phyloP scores from a whole-genome alignment of 2,797 vertebrate species.

The Ispidina picta region DNA sequence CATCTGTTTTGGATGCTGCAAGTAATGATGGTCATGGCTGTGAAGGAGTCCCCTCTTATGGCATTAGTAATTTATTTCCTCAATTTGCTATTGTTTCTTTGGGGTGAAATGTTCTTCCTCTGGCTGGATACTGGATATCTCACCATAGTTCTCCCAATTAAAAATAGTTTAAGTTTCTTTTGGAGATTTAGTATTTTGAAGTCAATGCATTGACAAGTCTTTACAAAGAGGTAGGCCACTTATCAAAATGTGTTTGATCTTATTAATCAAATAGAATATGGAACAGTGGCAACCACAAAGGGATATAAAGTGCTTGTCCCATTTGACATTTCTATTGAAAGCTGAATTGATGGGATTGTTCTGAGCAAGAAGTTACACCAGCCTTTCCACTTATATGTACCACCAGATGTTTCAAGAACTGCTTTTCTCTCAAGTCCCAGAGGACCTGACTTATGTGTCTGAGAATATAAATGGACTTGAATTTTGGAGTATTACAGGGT shows the following conservation, averaged over 20 bases:
- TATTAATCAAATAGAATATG: neutral
- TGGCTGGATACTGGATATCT: neutral
- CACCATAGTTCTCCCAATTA: neutral
- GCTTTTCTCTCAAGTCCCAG: neutral
- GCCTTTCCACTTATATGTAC: neutral
- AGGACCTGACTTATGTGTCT: neutral
- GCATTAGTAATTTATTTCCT: neutral
- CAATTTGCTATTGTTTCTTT: neutral
- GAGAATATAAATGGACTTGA: neutral
- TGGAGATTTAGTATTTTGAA: neutral
- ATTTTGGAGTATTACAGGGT: neutral
- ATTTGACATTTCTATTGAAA: neutral
- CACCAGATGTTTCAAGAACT: neutral
- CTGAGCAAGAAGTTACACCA: neutral
- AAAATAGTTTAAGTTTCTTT: neutral
- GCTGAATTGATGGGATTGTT: neutral
- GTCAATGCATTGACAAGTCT: neutral
- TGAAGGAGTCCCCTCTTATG: rapidly evolving
- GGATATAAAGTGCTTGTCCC: neutral
- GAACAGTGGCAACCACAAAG: neutral
- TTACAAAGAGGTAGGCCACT: neutral
- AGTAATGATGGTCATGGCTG: neutral
- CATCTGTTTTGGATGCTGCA: neutral
- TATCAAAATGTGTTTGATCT: neutral
- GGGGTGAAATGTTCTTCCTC: neutral